phyloP scores from a whole-genome alignment of 2,888 invertebrate genomes.

The Neoitamus cyanurus region DNA sequence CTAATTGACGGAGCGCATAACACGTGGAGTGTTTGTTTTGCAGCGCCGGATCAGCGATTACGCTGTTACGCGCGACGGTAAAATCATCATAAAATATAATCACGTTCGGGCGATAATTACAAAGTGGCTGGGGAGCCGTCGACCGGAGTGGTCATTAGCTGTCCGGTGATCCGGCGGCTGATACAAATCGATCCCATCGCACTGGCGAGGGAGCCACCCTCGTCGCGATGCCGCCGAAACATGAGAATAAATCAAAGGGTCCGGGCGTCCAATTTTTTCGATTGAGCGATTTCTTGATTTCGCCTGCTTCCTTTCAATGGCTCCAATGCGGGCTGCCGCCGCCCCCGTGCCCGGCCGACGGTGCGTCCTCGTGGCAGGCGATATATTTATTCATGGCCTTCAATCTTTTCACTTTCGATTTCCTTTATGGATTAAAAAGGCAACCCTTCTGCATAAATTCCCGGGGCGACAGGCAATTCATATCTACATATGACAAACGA shows the following conservation, averaged over 20 bases:
- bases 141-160: background rate
- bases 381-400: conserved; percentile 51
- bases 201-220: background rate
- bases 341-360: background rate
- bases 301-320: background rate
- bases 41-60: background rate
- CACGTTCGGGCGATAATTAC: background rate
- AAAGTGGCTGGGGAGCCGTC: background rate
- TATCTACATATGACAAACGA: conserved; percentile 48
- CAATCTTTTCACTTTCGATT: conserved; percentile 53
- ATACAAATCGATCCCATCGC: background rate
- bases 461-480: conserved; percentile 51
- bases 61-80: background rate
- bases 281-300: conserved; percentile 39
- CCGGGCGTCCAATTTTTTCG: conserved; percentile 32
- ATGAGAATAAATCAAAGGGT: conserved; percentile 27
- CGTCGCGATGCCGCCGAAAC: background rate
- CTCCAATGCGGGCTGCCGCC: background rate
- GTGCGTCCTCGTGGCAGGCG: background rate
- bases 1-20: conserved; percentile 11
- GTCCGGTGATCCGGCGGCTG: background rate
- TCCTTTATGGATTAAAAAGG: conserved; percentile 52
- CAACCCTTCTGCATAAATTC: conserved; percentile 52
- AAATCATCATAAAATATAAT: background rate
- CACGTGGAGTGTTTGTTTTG: background rate